Percentiles rank a stretch among this genome's conserved stretches.
phyloP scores from a whole-genome alignment of 2,113 vertebrate species.

The Rhea americana region DNA sequence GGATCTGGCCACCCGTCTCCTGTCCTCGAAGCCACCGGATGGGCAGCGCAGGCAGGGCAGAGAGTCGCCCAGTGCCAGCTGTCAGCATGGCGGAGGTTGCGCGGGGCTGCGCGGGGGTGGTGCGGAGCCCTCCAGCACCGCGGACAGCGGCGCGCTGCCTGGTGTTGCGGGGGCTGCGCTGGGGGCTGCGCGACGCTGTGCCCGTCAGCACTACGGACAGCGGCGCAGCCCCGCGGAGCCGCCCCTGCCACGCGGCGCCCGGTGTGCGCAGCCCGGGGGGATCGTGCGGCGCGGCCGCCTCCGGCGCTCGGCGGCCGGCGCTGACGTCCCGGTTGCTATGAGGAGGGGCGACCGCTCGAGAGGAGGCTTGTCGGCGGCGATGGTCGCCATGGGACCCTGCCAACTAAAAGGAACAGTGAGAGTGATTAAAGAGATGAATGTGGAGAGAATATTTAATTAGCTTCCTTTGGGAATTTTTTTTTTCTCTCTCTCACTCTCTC shows the following conservation, averaged over 20 bases:
- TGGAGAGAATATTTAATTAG: conserved; percentile 34
- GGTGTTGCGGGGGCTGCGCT: neutral
- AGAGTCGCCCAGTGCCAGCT: no score
- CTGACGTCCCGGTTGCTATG: conserved; percentile 80
- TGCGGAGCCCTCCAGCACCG: conserved; percentile 48
- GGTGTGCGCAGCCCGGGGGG: neutral
- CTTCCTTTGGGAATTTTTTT: neutral
- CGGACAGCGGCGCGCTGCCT: neutral
- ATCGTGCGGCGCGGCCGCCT: neutral
- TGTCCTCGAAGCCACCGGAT: neutral
- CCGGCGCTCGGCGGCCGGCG: neutral
- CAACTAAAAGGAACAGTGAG: conserved; percentile 1
- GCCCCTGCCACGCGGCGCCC: neutral
- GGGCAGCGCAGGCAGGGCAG: no score
- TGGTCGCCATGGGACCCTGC: conserved; percentile 76
- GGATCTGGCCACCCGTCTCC: neutral
- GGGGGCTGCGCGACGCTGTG: neutral
- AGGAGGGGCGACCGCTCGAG: conserved; percentile 66
- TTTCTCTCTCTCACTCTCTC: neutral
- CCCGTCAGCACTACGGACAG: conserved; percentile 24
- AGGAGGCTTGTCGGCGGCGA: conserved; percentile 71
- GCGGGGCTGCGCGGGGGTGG: no score
- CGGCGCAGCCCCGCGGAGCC: neutral
- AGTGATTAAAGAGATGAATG: neutral
- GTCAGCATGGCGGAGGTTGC: no score